Percentiles rank a stretch among this genome's conserved stretches.
Evolutionary conservation across 2,113 vertebrate species (phyloP).

Genomic region (Caranx ignobilis): DNA sequence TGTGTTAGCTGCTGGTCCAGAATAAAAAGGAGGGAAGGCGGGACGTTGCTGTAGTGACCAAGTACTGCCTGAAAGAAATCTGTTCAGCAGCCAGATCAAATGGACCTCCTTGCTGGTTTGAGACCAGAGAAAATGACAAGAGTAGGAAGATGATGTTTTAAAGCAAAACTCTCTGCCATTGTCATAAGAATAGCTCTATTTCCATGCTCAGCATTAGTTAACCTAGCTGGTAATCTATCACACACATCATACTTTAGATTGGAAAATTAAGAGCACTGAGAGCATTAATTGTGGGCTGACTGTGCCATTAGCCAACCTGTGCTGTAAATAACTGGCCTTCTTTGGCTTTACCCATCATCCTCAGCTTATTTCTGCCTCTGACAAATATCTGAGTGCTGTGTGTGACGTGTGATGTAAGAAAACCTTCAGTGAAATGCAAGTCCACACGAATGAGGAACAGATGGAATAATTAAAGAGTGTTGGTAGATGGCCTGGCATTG

Average conservation of each 20-base stretch:
- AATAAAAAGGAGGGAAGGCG: not conserved
- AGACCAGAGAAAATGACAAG: not conserved
- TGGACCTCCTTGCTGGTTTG: rapidly evolving
- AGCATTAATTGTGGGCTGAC: not conserved
- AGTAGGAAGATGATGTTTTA: not conserved
- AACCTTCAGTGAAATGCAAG: not conserved
- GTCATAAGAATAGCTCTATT: not conserved
- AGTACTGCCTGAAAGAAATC: not conserved
- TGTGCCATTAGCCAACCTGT: not conserved
- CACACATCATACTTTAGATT: not conserved
- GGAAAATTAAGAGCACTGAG: not conserved
- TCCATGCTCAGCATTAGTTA: not conserved
- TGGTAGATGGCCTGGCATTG: not conserved
- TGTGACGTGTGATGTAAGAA: not conserved
- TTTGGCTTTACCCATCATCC: not conserved
- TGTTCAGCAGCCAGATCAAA: not conserved
- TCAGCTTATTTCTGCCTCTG: not conserved
- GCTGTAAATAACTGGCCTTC: not conserved
- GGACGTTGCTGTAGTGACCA: constrained; percentile 20
- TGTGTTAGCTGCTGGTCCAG: not conserved
- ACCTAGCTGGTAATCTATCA: not conserved
- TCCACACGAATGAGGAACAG: not conserved
- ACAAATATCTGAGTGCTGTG: not conserved
- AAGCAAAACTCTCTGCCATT: not conserved
- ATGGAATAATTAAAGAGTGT: not conserved